Base-by-base conservation (phyloP, 2,888 invertebrate species). In the Caenorhabditis japonica region DNA sequence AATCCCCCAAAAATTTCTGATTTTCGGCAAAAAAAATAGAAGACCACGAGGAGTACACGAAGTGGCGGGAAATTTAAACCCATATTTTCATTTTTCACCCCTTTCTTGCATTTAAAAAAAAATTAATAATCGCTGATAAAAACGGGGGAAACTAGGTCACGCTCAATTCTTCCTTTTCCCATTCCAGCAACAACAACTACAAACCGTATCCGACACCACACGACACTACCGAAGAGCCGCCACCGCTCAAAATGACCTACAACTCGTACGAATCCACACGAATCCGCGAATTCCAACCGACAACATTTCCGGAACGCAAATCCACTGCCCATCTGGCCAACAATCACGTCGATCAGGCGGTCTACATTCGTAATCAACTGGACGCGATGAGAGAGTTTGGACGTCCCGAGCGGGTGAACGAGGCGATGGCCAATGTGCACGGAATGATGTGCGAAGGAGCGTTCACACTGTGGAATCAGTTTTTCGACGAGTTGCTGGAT, bases 381-480 rank as follows among this genome's bases (percentile, higher is more conserved):
- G 73, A 68, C 13, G 34, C 33, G 1, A 55, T 73, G 51, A 12
- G 62, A 39, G 39, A 44, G 4, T 59, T 49, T n/a, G 41, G 39
- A 4, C 19, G 53, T 13, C 34, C 53, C 1, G 59, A 66, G n/a
- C 19, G 17, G 21, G 33, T 69, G 3, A 74, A 74, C 25, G 62
- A 69, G 43, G 33, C 74, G 25, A 62, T 74, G 74, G 51, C 59
- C 0, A 62, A 58, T 55, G 30, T 74, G 12, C 68, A 69, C 39
- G 69, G 59, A 33, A 74, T 74, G 74, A 74, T 74, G 74, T 69
- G 62, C 21, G 74, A 74, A 17, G 74, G 74, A 21, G 34, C 69
- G 3, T 74, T 74, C 43, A 69, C 74, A 10, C 38, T 64, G 4
- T 74, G 74, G 74, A 61, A 62, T 34, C 56, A 68, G 33, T 73